Conservation (phyloP, 64 coral and sea anemone genomes). For the Trachythela sp. region DNA sequence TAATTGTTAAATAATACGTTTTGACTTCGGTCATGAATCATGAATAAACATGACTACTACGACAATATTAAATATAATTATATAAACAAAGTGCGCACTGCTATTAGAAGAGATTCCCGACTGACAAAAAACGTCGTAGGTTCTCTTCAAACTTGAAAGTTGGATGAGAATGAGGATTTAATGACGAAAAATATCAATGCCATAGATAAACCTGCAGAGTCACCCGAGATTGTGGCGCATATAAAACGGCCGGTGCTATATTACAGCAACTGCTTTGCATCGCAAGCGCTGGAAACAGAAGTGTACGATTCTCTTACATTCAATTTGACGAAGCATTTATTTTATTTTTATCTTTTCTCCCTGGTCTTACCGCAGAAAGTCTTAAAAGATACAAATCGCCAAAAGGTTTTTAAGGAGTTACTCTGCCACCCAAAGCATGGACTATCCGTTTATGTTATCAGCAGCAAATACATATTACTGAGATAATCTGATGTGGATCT, state of each 20-base stretch:
- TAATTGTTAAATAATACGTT: too few species aligned
- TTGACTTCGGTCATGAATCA: too few species aligned
- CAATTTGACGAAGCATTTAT: conserved; percentile 20
- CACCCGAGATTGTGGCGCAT: not conserved
- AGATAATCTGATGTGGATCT: conserved; percentile 37
- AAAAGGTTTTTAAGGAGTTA: conserved; percentile 30
- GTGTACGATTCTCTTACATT: conserved; percentile 1
- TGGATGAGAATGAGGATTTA: not conserved
- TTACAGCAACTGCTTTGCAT: conserved; percentile 18
- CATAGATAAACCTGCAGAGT: not conserved
- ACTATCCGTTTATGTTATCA: conserved; percentile 33
- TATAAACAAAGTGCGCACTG: not conserved
- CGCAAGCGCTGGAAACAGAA: too few species aligned
- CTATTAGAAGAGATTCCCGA: not conserved
- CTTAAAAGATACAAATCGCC: conserved; percentile 1
- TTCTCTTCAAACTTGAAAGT: not conserved
- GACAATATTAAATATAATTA: too few species aligned
- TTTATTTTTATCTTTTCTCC: conserved; percentile 22
- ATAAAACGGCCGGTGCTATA: not conserved
- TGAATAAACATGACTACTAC: too few species aligned
- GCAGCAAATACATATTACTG: conserved; percentile 24
- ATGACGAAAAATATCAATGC: not conserved
- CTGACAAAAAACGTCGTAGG: not conserved
- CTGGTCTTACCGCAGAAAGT: not conserved
- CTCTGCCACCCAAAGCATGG: conserved; percentile 43